phyloP scores from a whole-genome alignment of 2,888 invertebrate species.

The Coelogynopora nodosa region DNA sequence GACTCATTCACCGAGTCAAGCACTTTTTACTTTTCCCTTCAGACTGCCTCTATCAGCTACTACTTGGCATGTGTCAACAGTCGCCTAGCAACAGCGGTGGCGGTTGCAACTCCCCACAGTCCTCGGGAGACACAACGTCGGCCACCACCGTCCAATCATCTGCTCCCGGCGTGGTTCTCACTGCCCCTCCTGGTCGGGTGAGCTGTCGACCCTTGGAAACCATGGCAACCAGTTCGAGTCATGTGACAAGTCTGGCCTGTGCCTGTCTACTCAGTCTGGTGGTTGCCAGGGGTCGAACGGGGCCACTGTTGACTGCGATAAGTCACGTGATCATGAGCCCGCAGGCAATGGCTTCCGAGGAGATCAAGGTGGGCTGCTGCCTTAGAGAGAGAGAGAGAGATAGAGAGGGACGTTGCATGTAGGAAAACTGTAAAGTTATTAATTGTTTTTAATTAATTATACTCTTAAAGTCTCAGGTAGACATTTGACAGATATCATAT shows the following conservation, averaged over 20 bases:
- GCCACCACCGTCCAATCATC: not conserved
- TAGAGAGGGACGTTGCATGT: too few species aligned
- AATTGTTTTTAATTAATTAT: too few species aligned
- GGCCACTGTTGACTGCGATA: constrained; percentile 79
- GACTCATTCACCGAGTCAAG: too few species aligned
- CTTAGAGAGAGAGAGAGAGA: too few species aligned
- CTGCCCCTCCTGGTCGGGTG: not conserved
- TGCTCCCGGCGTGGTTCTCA: not conserved
- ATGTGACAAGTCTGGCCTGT: constrained; percentile 80
- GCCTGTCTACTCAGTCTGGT: constrained; percentile 85
- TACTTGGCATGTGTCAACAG: constrained; percentile 77
- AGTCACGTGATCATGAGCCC: constrained; percentile 82
- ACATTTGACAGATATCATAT: too few species aligned
- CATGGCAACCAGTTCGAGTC: constrained; percentile 67
- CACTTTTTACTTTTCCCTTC: too few species aligned
- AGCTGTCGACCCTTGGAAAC: constrained; percentile 63
- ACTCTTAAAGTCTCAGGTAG: too few species aligned
- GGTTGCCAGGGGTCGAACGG: constrained; percentile 86
- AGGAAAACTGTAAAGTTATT: too few species aligned
- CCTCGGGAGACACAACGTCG: not conserved
- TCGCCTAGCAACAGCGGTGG: constrained; percentile 59
- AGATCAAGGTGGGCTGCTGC: constrained; percentile 64
- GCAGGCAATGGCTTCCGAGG: constrained; percentile 72
- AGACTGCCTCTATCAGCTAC: constrained; percentile 68
- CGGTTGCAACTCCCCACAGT: not conserved